These are phyloP conservation scores for Nasalis larvatus DNA, from an alignment of 2,113 vertebrate species.

Conservation along the genomic window DNA sequence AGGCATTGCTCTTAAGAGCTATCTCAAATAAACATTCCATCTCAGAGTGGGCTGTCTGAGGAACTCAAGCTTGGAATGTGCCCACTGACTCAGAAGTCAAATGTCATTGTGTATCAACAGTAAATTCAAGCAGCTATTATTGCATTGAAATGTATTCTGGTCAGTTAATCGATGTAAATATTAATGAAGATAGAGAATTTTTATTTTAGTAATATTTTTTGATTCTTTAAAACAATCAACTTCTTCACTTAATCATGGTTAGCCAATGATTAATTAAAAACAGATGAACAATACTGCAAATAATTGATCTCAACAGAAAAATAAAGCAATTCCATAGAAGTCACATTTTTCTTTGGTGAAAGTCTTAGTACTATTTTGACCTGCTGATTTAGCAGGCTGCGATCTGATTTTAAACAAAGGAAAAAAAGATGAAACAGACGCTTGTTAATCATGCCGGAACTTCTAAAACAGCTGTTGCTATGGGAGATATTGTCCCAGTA, in stretches of 20 bases:
- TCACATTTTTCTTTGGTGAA: slow-evolving; percentile 42
- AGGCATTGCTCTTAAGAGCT: neutral
- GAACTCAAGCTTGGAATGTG: neutral
- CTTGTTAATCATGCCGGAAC: slow-evolving; percentile 73
- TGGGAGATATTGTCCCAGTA: slow-evolving; percentile 68
- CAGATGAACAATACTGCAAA: slow-evolving; percentile 54
- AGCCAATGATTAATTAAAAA: slow-evolving; percentile 27
- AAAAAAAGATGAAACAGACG: slow-evolving; percentile 68
- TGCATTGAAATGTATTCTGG: slow-evolving; percentile 59
- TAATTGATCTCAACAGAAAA: slow-evolving; percentile 64
- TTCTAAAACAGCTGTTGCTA: slow-evolving; percentile 78
- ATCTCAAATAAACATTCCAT: neutral
- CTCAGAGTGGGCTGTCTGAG: neutral
- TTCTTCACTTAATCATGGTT: slow-evolving; percentile 34
- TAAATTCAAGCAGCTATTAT: slow-evolving; percentile 41
- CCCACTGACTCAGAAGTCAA: neutral
- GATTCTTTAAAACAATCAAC: slow-evolving; percentile 66
- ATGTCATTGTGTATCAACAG: slow-evolving; percentile 5
- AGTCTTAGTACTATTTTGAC: slow-evolving; percentile 68
- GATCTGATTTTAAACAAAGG: slow-evolving; percentile 73
- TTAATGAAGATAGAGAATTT: slow-evolving; percentile 72
- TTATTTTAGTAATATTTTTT: slow-evolving; percentile 70
- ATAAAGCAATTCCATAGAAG: slow-evolving; percentile 47
- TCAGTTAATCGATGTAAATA: slow-evolving; percentile 65
- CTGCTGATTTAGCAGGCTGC: slow-evolving; percentile 67